These are phyloP conservation scores for Geococcyx californianus DNA, from an alignment of 2,113 vertebrate species.

Conservation along the genomic window DNA sequence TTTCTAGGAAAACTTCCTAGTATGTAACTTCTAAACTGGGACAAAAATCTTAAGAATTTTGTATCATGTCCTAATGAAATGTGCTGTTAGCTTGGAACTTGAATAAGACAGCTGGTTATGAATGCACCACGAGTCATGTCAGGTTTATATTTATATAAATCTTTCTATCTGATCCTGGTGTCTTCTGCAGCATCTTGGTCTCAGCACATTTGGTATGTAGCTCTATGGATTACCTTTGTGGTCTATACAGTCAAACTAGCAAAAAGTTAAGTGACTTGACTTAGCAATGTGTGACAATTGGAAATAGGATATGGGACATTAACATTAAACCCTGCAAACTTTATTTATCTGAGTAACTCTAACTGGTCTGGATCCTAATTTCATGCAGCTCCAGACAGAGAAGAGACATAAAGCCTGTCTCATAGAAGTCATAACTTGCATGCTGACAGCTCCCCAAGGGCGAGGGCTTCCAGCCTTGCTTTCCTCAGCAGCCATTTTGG, in stretches of 20 bases:
- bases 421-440: not conserved
- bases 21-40: not conserved
- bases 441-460: not conserved
- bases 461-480: not conserved
- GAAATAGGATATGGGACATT: not conserved
- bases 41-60: not conserved
- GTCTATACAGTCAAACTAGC: not conserved
- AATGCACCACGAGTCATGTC: not conserved
- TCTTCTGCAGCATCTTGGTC: not conserved
- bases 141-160: not conserved
- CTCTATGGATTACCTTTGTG: not conserved
- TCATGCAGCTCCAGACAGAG: not conserved
- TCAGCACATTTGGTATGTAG: not conserved
- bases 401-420: not conserved
- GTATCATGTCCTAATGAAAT: not conserved
- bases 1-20: conserved; percentile 4
- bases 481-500: conserved; percentile 11
- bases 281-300: not conserved
- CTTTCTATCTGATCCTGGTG: not conserved
- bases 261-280: not conserved
- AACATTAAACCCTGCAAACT: not conserved
- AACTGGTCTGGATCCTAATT: conserved; percentile 1
- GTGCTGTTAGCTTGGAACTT: not conserved
- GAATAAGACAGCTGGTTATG: not conserved
- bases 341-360: not conserved